These are phyloP conservation scores for Episyrphus balteatus DNA, from an alignment of 1,140 invertebrate genomes.

Conservation along the genomic window DNA sequence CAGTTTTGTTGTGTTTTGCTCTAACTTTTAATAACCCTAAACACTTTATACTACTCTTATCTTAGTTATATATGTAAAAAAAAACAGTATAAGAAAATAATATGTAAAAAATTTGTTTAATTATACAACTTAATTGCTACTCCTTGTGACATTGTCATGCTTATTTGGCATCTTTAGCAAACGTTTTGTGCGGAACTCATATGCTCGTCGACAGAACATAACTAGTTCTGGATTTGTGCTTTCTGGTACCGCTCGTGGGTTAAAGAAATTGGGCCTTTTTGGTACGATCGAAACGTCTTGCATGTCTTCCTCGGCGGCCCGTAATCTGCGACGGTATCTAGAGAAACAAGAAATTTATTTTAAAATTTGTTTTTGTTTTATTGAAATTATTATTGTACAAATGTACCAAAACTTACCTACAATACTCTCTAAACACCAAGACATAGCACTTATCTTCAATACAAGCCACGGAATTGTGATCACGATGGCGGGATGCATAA, in stretches of 20 bases:
- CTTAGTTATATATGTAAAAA: too few relatives aligned
- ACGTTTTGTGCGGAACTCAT: constrained; percentile 82
- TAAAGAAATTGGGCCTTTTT: constrained; percentile 20
- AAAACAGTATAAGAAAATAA: too few relatives aligned
- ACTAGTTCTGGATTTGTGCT: constrained; percentile 71
- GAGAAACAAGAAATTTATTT: constrained; percentile 2
- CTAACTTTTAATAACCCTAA: too few relatives aligned
- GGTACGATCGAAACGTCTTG: constrained; percentile 29
- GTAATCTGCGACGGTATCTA: constrained; percentile 46
- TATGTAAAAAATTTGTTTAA: too few relatives aligned
- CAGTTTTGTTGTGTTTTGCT: too few relatives aligned
- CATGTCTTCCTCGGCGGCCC: constrained; percentile 44
- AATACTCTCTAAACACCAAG: constrained; percentile 92
- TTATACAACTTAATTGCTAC: background rate
- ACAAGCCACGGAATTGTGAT: constrained; percentile 90
- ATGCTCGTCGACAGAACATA: constrained; percentile 87
- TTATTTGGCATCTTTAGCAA: constrained; percentile 54
- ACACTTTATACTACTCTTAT: too few relatives aligned
- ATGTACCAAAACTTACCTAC: constrained; percentile 54
- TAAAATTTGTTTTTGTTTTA: background rate
- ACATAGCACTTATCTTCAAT: constrained; percentile 98
- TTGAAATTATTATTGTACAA: background rate
- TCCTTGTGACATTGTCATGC: constrained; percentile 6
- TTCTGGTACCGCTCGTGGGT: constrained; percentile 51
- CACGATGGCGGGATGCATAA: constrained; percentile 87